phyloP scores from a whole-genome alignment of 2,888 invertebrate genomes.

The Trissoscelio sp. region DNA sequence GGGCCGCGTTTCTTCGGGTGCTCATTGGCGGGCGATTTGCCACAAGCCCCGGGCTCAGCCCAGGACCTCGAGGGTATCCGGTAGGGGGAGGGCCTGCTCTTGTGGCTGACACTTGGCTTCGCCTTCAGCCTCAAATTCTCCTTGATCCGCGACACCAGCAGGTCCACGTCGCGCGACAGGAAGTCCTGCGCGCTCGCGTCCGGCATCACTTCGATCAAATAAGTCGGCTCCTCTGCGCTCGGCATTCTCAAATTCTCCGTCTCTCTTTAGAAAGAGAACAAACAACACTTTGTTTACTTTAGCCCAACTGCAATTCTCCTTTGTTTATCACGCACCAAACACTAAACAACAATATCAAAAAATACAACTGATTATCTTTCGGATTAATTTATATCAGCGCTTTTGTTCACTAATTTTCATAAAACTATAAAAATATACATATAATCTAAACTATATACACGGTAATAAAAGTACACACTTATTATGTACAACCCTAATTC shows the following conservation, averaged over 20 bases:
- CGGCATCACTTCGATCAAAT: slow-evolving; percentile 81
- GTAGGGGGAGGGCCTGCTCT: slow-evolving; percentile 83
- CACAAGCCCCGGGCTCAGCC: slow-evolving; percentile 78
- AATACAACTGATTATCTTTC: too few relatives aligned
- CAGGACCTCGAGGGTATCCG: slow-evolving; percentile 80
- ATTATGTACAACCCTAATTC: too few relatives aligned
- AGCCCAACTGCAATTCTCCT: too few relatives aligned
- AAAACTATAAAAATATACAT: too few relatives aligned
- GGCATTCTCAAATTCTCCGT: slow-evolving; percentile 76
- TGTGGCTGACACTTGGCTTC: slow-evolving; percentile 79
- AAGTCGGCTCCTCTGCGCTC: slow-evolving; percentile 81
- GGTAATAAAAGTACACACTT: too few relatives aligned
- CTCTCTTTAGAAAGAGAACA: too few relatives aligned
- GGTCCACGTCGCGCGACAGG: slow-evolving; percentile 86
- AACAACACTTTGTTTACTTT: too few relatives aligned
- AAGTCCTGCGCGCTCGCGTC: slow-evolving; percentile 79
- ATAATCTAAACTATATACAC: too few relatives aligned
- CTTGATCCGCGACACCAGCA: slow-evolving; percentile 87
- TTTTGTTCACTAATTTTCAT: too few relatives aligned
- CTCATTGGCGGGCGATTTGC: slow-evolving; percentile 70
- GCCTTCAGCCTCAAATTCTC: slow-evolving; percentile 86
- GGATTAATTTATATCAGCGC: too few relatives aligned
- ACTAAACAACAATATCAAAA: too few relatives aligned
- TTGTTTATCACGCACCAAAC: too few relatives aligned
- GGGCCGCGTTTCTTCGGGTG: slow-evolving; percentile 71